These are phyloP conservation scores for Caenorhabditis plicata DNA, from an alignment of 2,888 invertebrate genomes.

Conservation along the genomic window DNA sequence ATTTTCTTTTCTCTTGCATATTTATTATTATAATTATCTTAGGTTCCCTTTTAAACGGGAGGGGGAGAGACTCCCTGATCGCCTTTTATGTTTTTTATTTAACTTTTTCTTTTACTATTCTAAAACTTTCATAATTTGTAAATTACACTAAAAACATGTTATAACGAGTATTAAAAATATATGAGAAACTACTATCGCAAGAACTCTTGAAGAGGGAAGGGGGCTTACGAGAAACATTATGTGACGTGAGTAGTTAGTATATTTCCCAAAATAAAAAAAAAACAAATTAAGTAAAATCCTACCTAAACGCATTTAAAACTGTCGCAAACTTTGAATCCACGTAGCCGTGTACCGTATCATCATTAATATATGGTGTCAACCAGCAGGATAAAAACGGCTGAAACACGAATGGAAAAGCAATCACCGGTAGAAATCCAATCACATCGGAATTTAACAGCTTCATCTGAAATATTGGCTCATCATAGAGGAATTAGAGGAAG, in stretches of 20 bases:
- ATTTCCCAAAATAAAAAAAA: neutral
- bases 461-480: too few species aligned
- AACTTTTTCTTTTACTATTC: too few species aligned
- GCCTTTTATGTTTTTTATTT: too few species aligned
- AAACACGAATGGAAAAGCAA: constrained; percentile 20
- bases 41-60: neutral
- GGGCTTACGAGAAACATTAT: neutral
- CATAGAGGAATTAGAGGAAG: too few species aligned
- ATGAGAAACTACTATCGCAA: neutral
- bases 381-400: constrained; percentile 31
- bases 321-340: constrained; percentile 29
- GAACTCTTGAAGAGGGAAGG: neutral
- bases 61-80: too few species aligned
- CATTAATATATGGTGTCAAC: constrained; percentile 29
- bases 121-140: too few species aligned
- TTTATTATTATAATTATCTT: neutral
- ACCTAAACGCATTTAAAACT: constrained; percentile 43
- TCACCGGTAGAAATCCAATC: constrained; percentile 14
- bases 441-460: constrained; percentile 26
- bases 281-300: constrained; percentile 1
- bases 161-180: neutral
- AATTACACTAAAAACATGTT: neutral
- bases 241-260: neutral
- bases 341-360: constrained; percentile 36
- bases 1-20: neutral